Evolutionary conservation across 2,113 vertebrate species (phyloP).

Genomic region (Mystacornis crossleyi): DNA sequence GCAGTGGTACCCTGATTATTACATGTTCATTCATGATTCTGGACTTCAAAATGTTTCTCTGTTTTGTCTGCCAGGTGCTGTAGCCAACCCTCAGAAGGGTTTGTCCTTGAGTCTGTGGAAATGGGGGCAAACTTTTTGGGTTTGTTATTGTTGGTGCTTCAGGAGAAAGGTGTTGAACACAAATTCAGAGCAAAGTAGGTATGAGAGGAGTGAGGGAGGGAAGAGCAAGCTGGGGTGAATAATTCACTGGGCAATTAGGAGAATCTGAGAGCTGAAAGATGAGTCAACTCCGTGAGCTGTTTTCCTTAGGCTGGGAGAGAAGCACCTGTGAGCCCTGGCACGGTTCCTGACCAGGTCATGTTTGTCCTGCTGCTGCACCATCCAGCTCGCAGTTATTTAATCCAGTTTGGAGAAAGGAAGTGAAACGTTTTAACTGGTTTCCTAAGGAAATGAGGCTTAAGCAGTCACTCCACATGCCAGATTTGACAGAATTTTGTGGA

Average conservation of each 20-base stretch:
- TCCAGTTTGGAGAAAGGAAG: conserved; percentile 31
- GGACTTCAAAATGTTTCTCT: neutral
- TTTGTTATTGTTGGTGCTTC: neutral
- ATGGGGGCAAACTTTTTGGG: neutral
- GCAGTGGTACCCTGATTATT: neutral
- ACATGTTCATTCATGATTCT: neutral
- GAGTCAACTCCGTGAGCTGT: neutral
- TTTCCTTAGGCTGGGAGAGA: neutral
- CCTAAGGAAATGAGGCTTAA: conserved; percentile 65
- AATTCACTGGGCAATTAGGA: conserved; percentile 33
- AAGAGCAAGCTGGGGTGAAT: neutral
- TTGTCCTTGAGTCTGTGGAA: neutral
- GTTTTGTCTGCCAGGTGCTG: neutral
- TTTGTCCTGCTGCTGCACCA: conserved; percentile 29
- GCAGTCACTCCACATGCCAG: neutral
- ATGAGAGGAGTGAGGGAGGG: neutral
- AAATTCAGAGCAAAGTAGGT: neutral
- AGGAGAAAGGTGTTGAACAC: neutral
- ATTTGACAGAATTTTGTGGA: conserved; percentile 1
- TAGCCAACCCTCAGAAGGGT: neutral
- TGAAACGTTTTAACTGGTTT: conserved; percentile 47
- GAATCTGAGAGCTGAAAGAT: conserved; percentile 23
- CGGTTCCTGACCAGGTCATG: conserved; percentile 51
- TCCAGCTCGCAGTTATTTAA: conserved; percentile 36
- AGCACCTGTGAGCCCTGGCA: conserved; percentile 35